These are phyloP conservation scores for Holothuria leucospilota DNA, from an alignment of 53 echinoderm and acorn worm species.

Conservation along the genomic window DNA sequence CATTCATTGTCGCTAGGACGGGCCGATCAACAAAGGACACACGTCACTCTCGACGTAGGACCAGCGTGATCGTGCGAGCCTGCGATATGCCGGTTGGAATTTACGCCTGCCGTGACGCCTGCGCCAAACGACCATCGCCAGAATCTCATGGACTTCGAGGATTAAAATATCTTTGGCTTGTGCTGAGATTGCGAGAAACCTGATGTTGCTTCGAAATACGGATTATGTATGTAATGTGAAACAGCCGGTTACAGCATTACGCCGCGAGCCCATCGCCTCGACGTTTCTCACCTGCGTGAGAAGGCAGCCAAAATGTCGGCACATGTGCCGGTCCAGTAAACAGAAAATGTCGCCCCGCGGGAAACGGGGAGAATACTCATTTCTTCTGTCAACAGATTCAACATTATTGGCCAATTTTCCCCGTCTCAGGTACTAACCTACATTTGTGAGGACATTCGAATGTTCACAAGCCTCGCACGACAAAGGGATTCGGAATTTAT, in stretches of 20 bases:
- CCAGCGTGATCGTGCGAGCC: constrained; percentile 53
- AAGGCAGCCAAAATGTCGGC: constrained; percentile 52
- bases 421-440: constrained; percentile 53
- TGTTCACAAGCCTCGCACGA: constrained; percentile 35
- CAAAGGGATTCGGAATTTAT: constrained; percentile 51
- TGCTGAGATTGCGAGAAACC: constrained; percentile 52
- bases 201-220: constrained; percentile 52
- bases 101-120: constrained; percentile 54
- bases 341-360: constrained; percentile 42
- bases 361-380: constrained; percentile 39
- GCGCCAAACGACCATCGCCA: constrained; percentile 48
- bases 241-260: constrained; percentile 43
- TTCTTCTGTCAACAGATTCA: constrained; percentile 54
- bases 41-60: constrained; percentile 35
- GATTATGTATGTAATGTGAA: constrained; percentile 57
- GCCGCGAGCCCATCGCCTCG: constrained; percentile 49
- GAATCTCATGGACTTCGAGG: constrained; percentile 38
- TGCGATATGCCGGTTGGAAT: constrained; percentile 54
- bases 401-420: constrained; percentile 53
- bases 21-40: constrained; percentile 34
- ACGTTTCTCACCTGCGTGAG: constrained; percentile 45
- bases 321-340: constrained; percentile 56
- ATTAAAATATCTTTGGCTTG: constrained; percentile 54
- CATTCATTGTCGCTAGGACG: constrained; percentile 45
- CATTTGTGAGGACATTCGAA: constrained; percentile 22